These are phyloP conservation scores for Rhipidura dahli DNA, from an alignment of 2,113 vertebrate species.

Conservation along the genomic window DNA sequence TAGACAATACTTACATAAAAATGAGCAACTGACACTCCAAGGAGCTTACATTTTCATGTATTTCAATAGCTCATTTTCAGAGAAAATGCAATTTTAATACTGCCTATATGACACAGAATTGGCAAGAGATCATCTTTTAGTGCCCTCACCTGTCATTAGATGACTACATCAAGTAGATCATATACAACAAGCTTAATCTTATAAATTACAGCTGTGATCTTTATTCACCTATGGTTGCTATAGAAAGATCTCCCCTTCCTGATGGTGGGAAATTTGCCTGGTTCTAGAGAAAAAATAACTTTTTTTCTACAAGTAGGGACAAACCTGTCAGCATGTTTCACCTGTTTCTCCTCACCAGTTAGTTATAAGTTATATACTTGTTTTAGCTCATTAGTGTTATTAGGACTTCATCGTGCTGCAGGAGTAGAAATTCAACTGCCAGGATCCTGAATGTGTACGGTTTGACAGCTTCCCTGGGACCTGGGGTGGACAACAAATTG, in stretches of 20 bases:
- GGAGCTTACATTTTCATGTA: not conserved
- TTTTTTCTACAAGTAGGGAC: not conserved
- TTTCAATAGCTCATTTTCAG: not conserved
- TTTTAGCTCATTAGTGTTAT: not conserved
- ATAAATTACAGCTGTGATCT: not conserved
- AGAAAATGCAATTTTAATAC: not conserved
- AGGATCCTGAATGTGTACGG: accelerated
- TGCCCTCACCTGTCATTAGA: not conserved
- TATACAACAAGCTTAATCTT: accelerated
- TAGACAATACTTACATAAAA: not conserved
- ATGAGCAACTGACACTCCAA: not conserved
- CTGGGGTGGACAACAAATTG: not conserved
- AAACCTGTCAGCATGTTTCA: not conserved
- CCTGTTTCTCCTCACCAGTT: not conserved
- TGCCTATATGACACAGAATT: not conserved
- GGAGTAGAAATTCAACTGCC: not conserved
- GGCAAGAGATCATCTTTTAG: not conserved
- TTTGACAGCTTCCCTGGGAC: too few species aligned
- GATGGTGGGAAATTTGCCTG: not conserved
- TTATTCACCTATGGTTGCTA: not conserved
- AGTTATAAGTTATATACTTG: accelerated
- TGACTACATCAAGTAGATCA: not conserved
- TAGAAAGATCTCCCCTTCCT: not conserved
- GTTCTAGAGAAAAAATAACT: not conserved
- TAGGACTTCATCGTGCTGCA: not conserved